These are phyloP conservation scores for Rhagophthalmus giganteus DNA, from an alignment of 2,888 invertebrate genomes.

Conservation along the genomic window DNA sequence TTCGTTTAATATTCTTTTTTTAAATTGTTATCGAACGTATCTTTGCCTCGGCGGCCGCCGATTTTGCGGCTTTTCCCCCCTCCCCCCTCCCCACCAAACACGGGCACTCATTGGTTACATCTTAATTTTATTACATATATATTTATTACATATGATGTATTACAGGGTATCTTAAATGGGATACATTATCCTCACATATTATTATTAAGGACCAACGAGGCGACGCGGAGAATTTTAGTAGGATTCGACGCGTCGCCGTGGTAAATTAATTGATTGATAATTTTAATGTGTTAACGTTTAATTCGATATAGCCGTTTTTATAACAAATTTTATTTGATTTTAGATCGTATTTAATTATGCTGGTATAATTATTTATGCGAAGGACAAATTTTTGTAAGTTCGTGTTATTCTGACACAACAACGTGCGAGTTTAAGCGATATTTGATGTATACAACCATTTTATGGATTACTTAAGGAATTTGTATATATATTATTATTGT, in stretches of 20 bases:
- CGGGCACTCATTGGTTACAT: conserved; percentile 57
- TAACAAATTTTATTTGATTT: conserved; percentile 50
- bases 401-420: conserved; percentile 49
- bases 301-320: conserved; percentile 48
- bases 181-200: conserved; percentile 58
- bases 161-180: conserved; percentile 58
- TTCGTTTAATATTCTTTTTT: not conserved
- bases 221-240: conserved; percentile 45
- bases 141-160: conserved; percentile 55
- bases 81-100: conserved; percentile 55
- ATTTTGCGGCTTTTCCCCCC: conserved; percentile 54
- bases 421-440: conserved; percentile 44
- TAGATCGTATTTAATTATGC: conserved; percentile 40
- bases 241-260: conserved; percentile 49
- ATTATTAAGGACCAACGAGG: conserved; percentile 57
- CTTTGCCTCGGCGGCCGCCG: conserved; percentile 63
- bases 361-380: conserved; percentile 43
- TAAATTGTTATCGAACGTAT: not conserved
- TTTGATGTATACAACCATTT: conserved; percentile 53
- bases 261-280: conserved; percentile 47
- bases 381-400: conserved; percentile 48
- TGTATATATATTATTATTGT: conserved; percentile 54
- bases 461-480: conserved; percentile 52
- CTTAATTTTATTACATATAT: conserved; percentile 50
- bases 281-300: conserved; percentile 42